Base-by-base conservation (phyloP, 1,140 invertebrate species). In the Drosophila micromelanica region DNA sequence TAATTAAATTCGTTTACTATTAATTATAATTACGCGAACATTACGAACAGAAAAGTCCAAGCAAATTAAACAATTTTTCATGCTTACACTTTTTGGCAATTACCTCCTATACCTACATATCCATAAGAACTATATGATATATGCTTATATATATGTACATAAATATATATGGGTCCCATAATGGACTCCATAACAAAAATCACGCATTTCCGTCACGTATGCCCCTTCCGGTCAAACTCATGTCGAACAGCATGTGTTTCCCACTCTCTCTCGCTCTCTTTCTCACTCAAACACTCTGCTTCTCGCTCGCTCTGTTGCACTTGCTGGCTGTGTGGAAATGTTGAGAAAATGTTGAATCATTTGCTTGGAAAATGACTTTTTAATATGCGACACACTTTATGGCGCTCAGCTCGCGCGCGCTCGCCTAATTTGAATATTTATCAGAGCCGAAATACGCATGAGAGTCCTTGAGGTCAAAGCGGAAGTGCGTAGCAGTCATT, bases 151-250 rank as follows among this genome's bases (percentile, higher is more conserved):
- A 37, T 17, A 17, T 17, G 17, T 6, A 8, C 11, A 20, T 54
- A n/a, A 20, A 6, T 38, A 38, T 54, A 7, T 54, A 35, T 27
- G 13, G 48, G n/a, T 23, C 8, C 20, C 32, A 37, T 68, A 67
- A 73, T 73, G 63, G 40, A 60, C 55, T 55, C 59, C 63, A 73
- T 52, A 62, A 69, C 45, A 75, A 60, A 78, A 90, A 80, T 81
- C 86, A 90, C 85, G 85, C 85, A 90, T 90, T 90, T 90, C 85
- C 85, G 78, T 82, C 86, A 86, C 78, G 85, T 90, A 82, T 87
- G 86, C 32, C 54, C 55, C 49, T 76, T 89, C 78, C 85, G 80
- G 68, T 56, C 76, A 80, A 85, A 57, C 80, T 86, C 76, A 84
- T 79, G 80, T 85, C 69, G 46, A 77, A 67, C 80, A 85, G 68